Evolutionary conservation across 2,113 vertebrate species (phyloP), one percentile per base, ranked within the genome.

Genomic region (Natator depressus): DNA sequence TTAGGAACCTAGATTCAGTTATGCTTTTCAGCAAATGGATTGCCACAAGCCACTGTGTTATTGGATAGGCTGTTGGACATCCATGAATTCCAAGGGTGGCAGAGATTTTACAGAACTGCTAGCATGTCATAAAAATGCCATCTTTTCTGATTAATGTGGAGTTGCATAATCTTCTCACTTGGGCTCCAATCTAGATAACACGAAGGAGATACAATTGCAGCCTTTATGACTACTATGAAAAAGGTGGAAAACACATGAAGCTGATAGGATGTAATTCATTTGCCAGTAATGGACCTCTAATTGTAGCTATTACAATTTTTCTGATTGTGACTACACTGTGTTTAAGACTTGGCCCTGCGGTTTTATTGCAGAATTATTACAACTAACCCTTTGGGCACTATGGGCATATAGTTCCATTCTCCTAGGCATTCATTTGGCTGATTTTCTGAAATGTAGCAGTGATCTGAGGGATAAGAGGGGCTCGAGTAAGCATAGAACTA

Each of bases 301-400:
- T 96, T 95, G 93, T 91, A 94, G 90, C 95, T 97, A 9, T 96
- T 97, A 89, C 62, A 92, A 79, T 93, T 89, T 92, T 96, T 96
- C 83, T 86, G 84, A 83, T 96, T 90, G 93, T 94, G 90, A 76
- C 87, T 96, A 2, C 80, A 55, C 89, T 96, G 94, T 97, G 80
- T 96, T 97, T 96, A 98, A 97, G 90, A 96, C 93, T 12, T 88
- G 90, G 82, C 87, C 94, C 89, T 98, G 96, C 89, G 96, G 97
- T 97, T 97, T 97, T 96, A 97, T 96, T 97, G 93, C 93, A 87
- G 49, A 96, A 92, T 96, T 96, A 97, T 90, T 95, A 53, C 88
- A 96, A 78, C 89, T 93, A 96, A 83, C 42, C 82, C 93, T 95
- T 95, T 95, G 93, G 91, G 93, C 78, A 49, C 88, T 92, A 80